phyloP scores from a whole-genome alignment of 2,797 vertebrate species.

The Tachyglossus aculeatus region DNA sequence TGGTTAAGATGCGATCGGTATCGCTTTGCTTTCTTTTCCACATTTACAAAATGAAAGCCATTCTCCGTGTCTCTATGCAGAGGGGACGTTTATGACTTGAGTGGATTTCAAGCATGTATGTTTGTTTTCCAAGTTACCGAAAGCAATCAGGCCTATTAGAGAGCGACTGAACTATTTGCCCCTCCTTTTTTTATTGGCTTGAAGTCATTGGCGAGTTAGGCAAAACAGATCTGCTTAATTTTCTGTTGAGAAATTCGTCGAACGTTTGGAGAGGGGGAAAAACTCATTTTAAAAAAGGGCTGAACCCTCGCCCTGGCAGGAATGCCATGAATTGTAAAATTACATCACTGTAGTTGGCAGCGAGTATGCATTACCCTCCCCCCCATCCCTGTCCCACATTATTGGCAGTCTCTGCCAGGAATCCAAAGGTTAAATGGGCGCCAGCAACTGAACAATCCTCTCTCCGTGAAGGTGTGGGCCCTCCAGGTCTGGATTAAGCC shows the following conservation, averaged over 20 bases:
- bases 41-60: slow-evolving; percentile 11
- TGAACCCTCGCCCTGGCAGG: slow-evolving; percentile 19
- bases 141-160: slow-evolving; percentile 9
- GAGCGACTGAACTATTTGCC: not conserved
- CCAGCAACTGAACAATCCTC: not conserved
- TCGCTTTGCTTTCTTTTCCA: too few relatives aligned
- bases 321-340: slow-evolving; percentile 2
- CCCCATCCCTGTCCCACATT: slow-evolving; percentile 5
- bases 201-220: not conserved
- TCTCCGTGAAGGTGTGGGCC: slow-evolving; percentile 13
- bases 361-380: not conserved
- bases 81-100: slow-evolving; percentile 12
- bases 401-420: not conserved
- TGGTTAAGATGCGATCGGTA: not conserved
- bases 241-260: slow-evolving; percentile 1
- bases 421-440: slow-evolving; percentile 24
- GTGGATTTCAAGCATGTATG: slow-evolving; percentile 2
- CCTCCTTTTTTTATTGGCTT: too few relatives aligned
- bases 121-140: slow-evolving; percentile 25
- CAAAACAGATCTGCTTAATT: not conserved
- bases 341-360: slow-evolving; percentile 18
- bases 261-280: slow-evolving; percentile 1
- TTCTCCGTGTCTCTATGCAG: slow-evolving; percentile 1
- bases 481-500: slow-evolving; percentile 13
- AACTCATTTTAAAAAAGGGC: slow-evolving; percentile 12